A percentile compares a stretch with the other conserved stretches of the same genome.
Conservation (phyloP, 2,113 vertebrate species). For the Podarcis raffonei region DNA sequence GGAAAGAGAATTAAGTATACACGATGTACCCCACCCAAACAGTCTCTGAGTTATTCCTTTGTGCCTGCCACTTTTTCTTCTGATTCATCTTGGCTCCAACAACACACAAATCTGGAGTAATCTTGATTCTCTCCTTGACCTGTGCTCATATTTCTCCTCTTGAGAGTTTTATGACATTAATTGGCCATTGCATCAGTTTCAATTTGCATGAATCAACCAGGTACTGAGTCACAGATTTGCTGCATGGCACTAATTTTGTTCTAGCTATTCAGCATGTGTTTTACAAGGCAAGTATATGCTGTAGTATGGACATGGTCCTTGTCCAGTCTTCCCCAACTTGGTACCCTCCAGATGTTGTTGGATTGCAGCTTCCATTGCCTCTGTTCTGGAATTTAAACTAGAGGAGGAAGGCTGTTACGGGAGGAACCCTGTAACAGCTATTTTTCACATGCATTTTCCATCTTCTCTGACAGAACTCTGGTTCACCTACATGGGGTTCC, state of each 20-base stretch:
- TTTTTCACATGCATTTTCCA: background rate
- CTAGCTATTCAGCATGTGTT: constrained; percentile 56
- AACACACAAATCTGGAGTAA: constrained; percentile 33
- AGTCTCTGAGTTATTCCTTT: constrained; percentile 46
- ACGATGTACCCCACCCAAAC: constrained; percentile 18
- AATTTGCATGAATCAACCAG: constrained; percentile 78
- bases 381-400: background rate
- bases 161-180: constrained; percentile 55
- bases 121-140: constrained; percentile 32
- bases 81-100: constrained; percentile 69
- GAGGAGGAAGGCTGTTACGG: background rate
- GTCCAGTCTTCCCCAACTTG: background rate
- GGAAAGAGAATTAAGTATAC: background rate
- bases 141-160: constrained; percentile 62
- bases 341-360: too few relatives aligned
- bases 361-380: too few relatives aligned
- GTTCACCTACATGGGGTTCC: background rate
- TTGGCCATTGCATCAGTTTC: constrained; percentile 56
- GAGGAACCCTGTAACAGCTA: constrained; percentile 38
- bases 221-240: constrained; percentile 75
- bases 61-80: constrained; percentile 70
- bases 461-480: background rate
- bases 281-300: constrained; percentile 25
- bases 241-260: constrained; percentile 80
- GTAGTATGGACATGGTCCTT: constrained; percentile 38